Percentiles rank a stretch among this genome's conserved stretches.
Evolutionary conservation across 2,888 invertebrate species (phyloP).

Genomic region (Lysandra coridon): DNA sequence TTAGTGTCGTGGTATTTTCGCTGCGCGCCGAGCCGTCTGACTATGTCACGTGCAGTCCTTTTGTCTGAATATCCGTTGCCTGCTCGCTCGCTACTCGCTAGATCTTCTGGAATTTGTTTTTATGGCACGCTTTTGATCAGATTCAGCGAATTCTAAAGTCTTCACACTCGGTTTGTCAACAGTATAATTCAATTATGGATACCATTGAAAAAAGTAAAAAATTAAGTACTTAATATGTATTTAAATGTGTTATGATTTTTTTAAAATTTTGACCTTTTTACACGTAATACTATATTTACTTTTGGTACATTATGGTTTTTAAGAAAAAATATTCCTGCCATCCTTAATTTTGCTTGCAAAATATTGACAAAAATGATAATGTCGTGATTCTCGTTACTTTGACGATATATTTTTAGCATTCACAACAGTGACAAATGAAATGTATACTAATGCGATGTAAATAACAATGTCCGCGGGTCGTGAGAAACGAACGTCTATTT

Average conservation of each 20-base stretch:
- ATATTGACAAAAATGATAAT: neutral
- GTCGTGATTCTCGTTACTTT: neutral
- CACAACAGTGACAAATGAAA: slow-evolving; percentile 4
- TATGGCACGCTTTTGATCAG: neutral
- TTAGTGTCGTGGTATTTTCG: slow-evolving; percentile 38
- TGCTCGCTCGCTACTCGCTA: neutral
- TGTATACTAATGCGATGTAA: slow-evolving; percentile 19
- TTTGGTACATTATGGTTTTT: neutral
- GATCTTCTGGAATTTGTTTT: slow-evolving; percentile 26
- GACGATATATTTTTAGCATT: neutral
- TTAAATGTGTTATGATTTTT: too few relatives aligned
- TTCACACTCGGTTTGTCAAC: neutral
- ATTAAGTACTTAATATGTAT: too few relatives aligned
- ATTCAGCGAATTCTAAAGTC: neutral
- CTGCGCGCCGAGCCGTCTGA: slow-evolving; percentile 33
- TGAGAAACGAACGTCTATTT: slow-evolving; percentile 16
- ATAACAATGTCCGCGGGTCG: neutral
- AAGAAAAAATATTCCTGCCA: neutral
- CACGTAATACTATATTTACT: neutral
- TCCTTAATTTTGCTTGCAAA: neutral
- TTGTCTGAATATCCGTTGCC: slow-evolving; percentile 25
- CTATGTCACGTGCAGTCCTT: slow-evolving; percentile 26
- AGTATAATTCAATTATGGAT: neutral
- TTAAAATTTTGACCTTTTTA: neutral
- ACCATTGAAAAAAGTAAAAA: neutral